phyloP scores from a whole-genome alignment of 2,113 vertebrate species.

The Passer domesticus region DNA sequence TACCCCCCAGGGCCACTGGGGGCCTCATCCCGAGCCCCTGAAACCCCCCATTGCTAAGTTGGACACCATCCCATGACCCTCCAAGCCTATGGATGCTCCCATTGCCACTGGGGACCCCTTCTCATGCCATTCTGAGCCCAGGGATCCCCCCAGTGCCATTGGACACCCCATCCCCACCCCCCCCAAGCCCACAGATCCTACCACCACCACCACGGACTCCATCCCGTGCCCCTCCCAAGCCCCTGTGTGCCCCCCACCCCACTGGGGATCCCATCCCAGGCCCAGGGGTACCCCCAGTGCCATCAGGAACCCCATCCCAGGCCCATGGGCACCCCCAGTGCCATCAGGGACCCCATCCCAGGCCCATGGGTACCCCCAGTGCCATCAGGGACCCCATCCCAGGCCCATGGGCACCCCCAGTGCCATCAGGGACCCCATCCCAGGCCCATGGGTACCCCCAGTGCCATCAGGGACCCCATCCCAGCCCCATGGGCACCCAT shows the following conservation, averaged over 20 bases:
- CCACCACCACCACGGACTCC: rapidly evolving
- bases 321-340: too few relatives aligned
- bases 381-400: neutral
- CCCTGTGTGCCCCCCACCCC: neutral
- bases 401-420: neutral
- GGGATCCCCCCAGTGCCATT: neutral
- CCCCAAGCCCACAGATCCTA: neutral
- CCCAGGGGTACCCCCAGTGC: neutral
- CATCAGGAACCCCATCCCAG: neutral
- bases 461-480: neutral
- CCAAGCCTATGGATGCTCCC: too few relatives aligned
- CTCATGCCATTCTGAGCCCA: neutral
- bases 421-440: neutral
- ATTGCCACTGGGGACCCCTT: neutral
- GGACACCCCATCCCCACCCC: neutral
- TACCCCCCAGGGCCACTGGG: too few relatives aligned
- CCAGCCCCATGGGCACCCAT: neutral
- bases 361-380: neutral
- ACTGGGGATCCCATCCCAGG: neutral
- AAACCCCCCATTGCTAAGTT: neutral
- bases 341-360: neutral
- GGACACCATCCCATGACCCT: too few relatives aligned
- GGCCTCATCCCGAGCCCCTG: neutral
- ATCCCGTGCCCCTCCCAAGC: neutral
- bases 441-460: too few relatives aligned